These are phyloP conservation scores for Caenorhabditis imperialis DNA, from an alignment of 2,888 invertebrate genomes.

Conservation along the genomic window DNA sequence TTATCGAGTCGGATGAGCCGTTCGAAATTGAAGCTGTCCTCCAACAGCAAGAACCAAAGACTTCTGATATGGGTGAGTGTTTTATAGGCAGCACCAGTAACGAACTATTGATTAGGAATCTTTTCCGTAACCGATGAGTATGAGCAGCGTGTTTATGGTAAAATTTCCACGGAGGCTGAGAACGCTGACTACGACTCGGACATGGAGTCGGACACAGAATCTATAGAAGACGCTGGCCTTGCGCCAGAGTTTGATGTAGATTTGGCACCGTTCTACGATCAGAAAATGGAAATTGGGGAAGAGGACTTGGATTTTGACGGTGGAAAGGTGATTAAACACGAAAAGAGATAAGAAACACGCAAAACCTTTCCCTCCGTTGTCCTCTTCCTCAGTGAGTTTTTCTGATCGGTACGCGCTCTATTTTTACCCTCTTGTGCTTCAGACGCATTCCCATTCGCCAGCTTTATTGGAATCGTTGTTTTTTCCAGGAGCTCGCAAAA, in stretches of 20 bases:
- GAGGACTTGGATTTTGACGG: conserved; percentile 25
- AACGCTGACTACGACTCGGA: conserved; percentile 10
- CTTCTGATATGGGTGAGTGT: conserved; percentile 41
- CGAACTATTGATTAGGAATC: conserved; percentile 44
- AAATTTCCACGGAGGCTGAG: conserved; percentile 14
- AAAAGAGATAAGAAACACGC: background rate
- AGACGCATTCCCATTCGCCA: background rate
- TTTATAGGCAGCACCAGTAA: too few relatives aligned
- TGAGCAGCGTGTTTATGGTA: conserved; percentile 48
- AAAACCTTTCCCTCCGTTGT: conserved; percentile 53
- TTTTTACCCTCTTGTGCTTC: background rate
- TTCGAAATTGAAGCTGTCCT: conserved; percentile 19
- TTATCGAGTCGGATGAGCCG: conserved; percentile 55
- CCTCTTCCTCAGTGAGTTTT: conserved; percentile 36
- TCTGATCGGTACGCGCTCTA: background rate
- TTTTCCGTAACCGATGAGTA: conserved; percentile 56
- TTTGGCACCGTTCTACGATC: conserved; percentile 23
- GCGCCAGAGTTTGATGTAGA: conserved; percentile 51
- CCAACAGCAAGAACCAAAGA: conserved; percentile 19
- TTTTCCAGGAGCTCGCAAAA: conserved; percentile 66
- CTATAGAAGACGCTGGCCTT: conserved; percentile 43
- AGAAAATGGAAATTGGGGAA: conserved; percentile 25
- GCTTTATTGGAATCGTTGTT: background rate
- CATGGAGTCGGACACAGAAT: conserved; percentile 32
- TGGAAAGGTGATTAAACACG: conserved; percentile 6